Percentiles rank a stretch among this genome's conserved stretches.
These are phyloP conservation scores for Pelagia noctiluca DNA, from an alignment of 30 jellyfish, hydroid and myxozoan species.

Conservation along the genomic window DNA sequence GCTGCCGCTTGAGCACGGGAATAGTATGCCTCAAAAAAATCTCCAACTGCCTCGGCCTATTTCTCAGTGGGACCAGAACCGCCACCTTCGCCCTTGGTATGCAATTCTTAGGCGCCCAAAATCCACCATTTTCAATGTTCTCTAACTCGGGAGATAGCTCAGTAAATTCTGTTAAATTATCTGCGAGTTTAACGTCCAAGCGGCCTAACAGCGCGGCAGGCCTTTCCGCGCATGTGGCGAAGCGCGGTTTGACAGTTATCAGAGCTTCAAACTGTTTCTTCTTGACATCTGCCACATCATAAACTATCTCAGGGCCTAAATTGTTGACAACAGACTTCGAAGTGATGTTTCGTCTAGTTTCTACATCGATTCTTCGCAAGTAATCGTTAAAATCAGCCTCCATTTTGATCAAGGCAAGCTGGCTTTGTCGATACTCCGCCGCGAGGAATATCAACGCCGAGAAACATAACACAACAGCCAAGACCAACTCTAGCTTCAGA, in stretches of 20 bases:
- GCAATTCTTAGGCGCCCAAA: background rate
- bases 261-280: too few relatives aligned
- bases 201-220: background rate
- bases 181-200: background rate
- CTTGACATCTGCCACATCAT: too few relatives aligned
- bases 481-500: background rate
- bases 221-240: too few relatives aligned
- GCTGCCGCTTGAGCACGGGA: background rate
- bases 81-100: background rate
- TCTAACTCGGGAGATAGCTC: too few relatives aligned
- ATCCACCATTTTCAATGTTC: background rate
- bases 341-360: too few relatives aligned
- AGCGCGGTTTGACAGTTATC: too few relatives aligned
- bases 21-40: background rate
- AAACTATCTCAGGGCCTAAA: too few relatives aligned
- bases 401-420: background rate
- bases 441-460: background rate
- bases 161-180: too few relatives aligned
- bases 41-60: background rate
- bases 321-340: too few relatives aligned
- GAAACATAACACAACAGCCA: background rate
- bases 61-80: conserved; percentile 1
- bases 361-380: background rate
- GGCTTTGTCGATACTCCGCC: background rate
- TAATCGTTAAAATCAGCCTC: background rate